Evolutionary conservation across 2,888 invertebrate species (phyloP).

Genomic region (Acanthosepion esculentum): DNA sequence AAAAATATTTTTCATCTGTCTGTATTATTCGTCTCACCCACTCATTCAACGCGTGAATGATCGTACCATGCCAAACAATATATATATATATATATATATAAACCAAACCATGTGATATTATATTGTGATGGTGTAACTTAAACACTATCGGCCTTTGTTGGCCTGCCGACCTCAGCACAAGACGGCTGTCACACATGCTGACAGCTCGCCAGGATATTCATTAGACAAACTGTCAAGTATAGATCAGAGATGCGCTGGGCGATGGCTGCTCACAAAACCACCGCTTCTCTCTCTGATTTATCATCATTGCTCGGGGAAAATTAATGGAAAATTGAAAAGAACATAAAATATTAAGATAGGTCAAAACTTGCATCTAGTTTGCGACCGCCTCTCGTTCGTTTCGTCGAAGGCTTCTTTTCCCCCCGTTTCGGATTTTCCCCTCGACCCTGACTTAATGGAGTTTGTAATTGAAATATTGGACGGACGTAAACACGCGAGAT

Average conservation of each 20-base stretch:
- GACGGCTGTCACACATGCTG: slow-evolving; percentile 40
- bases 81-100: too few relatives aligned
- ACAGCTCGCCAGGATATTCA: slow-evolving; percentile 38
- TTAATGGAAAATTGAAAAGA: slow-evolving; percentile 44
- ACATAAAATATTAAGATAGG: slow-evolving; percentile 35
- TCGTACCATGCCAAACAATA: too few relatives aligned
- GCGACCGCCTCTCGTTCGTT: neutral
- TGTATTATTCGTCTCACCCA: too few relatives aligned
- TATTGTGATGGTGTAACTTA: neutral
- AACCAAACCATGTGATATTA: neutral
- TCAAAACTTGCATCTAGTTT: neutral
- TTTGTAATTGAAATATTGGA: slow-evolving; percentile 43
- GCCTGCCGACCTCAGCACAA: neutral
- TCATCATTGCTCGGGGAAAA: neutral
- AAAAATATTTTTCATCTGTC: too few relatives aligned
- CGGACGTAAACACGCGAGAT: neutral
- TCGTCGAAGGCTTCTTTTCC: neutral
- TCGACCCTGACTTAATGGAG: slow-evolving; percentile 34
- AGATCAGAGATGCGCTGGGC: neutral
- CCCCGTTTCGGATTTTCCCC: neutral
- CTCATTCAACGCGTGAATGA: too few relatives aligned
- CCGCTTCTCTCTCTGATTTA: neutral
- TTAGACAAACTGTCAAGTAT: neutral
- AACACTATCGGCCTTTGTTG: neutral
- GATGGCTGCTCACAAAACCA: neutral